Conservation (phyloP, 2,797 vertebrate genomes). For the Microctenopoma lineatum region DNA sequence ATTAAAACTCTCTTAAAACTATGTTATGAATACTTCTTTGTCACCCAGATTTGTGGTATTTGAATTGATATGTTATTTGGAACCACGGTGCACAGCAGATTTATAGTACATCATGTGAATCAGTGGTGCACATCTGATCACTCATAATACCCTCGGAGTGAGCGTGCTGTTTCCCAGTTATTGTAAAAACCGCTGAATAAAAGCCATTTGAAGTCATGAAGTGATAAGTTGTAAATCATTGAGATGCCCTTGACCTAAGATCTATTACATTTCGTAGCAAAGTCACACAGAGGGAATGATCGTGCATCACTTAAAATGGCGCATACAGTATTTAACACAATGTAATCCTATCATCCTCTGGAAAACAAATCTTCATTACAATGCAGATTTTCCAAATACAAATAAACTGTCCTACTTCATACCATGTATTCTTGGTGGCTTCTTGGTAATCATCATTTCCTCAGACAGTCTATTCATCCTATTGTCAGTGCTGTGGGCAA, state of each 20-base stretch:
- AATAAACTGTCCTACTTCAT: not conserved
- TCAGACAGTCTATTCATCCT: constrained; percentile 8
- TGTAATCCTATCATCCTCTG: not conserved
- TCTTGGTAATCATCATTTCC: constrained; percentile 14
- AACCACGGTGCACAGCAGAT: constrained; percentile 41
- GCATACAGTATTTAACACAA: not conserved
- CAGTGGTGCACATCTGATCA: constrained; percentile 18
- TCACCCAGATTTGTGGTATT: constrained; percentile 55
- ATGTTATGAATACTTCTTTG: constrained; percentile 28
- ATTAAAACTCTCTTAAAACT: constrained; percentile 7
- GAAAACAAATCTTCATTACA: not conserved
- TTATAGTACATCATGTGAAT: constrained; percentile 50
- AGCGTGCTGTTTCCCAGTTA: constrained; percentile 44
- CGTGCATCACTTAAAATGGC: not conserved
- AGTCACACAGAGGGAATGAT: constrained; percentile 15
- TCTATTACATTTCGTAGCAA: constrained; percentile 38
- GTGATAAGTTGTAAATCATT: constrained; percentile 62
- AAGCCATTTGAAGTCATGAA: constrained; percentile 39
- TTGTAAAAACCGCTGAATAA: constrained; percentile 42
- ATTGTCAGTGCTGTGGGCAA: constrained; percentile 7
- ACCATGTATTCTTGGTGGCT: not conserved
- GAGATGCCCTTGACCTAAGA: constrained; percentile 28
- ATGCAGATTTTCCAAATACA: not conserved
- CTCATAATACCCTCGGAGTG: constrained; percentile 38
- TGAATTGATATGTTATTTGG: constrained; percentile 46